These are phyloP conservation scores for Merodon equestris DNA, from an alignment of 2,888 invertebrate genomes.

Conservation along the genomic window DNA sequence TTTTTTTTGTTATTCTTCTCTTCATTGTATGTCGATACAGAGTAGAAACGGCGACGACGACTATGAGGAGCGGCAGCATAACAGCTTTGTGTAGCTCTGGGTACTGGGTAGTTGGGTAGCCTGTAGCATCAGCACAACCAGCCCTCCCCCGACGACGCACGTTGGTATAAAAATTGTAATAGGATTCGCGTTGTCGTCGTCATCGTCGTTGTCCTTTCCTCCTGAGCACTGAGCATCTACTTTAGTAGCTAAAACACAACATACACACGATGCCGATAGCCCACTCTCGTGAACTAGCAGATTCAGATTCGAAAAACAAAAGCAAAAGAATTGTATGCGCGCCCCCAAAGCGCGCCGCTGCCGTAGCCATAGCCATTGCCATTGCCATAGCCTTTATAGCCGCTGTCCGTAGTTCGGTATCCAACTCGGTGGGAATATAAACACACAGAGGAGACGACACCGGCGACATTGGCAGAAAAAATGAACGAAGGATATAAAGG, in stretches of 20 bases:
- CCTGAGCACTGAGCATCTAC: conserved; percentile 18
- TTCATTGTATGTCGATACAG: conserved; percentile 65
- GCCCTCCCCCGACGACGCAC: conserved; percentile 46
- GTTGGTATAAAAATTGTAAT: conserved; percentile 63
- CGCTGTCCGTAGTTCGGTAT: conserved; percentile 31
- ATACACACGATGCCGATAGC: conserved; percentile 17
- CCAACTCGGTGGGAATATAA: conserved; percentile 52
- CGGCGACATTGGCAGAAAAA: conserved; percentile 63
- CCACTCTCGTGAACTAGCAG: neutral
- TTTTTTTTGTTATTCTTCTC: conserved; percentile 46
- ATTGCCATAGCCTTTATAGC: no score
- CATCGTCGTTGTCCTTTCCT: no score
- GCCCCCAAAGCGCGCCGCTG: conserved; percentile 24
- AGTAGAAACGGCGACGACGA: no score
- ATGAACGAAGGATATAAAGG: conserved; percentile 61
- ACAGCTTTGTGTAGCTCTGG: neutral
- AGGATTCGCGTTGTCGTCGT: conserved; percentile 67
- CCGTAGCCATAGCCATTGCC: no score
- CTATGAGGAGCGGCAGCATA: no score
- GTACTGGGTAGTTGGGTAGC: conserved; percentile 3
- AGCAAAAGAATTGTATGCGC: neutral
- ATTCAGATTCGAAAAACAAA: no score
- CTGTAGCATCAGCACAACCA: neutral
- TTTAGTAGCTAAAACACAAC: conserved; percentile 20
- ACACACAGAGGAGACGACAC: conserved; percentile 53